Conservation (phyloP, 2,797 vertebrate species). For the Ctenopoma multispine region DNA sequence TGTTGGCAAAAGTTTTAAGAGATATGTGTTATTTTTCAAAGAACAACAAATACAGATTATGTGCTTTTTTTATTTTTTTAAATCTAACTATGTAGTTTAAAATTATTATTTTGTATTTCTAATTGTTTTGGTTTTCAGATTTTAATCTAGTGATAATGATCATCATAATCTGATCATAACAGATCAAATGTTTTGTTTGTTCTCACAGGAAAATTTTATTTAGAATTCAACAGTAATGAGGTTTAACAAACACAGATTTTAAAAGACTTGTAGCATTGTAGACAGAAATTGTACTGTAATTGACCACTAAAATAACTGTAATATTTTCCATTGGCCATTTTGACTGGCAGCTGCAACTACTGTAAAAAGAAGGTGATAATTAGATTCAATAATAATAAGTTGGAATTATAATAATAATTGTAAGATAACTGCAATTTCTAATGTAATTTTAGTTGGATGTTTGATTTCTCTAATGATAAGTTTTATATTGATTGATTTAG, state of each 20-base stretch:
- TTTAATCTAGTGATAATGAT: background rate
- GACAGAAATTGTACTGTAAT: slow-evolving; percentile 6
- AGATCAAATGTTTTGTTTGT: background rate
- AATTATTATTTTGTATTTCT: too few species aligned
- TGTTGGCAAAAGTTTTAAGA: background rate
- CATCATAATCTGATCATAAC: background rate
- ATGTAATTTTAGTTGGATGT: too few species aligned
- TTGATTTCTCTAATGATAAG: too few species aligned
- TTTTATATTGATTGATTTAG: background rate
- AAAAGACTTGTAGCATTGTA: slow-evolving; percentile 1
- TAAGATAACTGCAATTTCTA: background rate
- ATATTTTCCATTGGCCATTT: background rate
- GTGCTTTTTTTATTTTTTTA: too few species aligned
- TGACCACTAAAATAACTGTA: background rate
- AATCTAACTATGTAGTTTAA: too few species aligned
- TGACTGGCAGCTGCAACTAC: background rate
- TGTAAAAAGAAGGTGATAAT: background rate
- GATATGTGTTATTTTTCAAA: background rate
- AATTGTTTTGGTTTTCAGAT: too few species aligned
- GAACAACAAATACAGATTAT: background rate
- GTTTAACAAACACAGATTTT: background rate
- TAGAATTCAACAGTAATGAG: background rate
- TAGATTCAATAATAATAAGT: background rate
- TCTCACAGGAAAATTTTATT: background rate
- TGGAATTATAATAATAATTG: too few species aligned